A percentile compares a stretch with the other conserved stretches of the same genome.
phyloP scores from a whole-genome alignment of 2,888 invertebrate genomes.

The Acleris cristana region DNA sequence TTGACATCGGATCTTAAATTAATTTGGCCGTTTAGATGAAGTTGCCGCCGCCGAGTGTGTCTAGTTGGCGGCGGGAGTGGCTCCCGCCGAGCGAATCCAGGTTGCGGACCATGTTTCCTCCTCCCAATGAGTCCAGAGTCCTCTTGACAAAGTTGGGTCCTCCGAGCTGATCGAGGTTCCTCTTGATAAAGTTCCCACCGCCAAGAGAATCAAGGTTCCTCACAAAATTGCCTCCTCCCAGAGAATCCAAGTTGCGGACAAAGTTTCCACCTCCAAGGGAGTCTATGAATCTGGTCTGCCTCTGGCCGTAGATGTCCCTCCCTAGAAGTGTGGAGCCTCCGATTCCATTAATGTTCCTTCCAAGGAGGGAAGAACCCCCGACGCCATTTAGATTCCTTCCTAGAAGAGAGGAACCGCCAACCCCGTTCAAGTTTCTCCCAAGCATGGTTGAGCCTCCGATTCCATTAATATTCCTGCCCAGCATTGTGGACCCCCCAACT shows the following conservation, averaged over 20 bases:
- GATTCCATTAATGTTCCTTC: slow-evolving; percentile 42
- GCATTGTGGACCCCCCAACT: slow-evolving; percentile 49
- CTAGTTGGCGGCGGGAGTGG: slow-evolving; percentile 73
- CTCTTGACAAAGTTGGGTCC: slow-evolving; percentile 74
- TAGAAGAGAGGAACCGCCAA: slow-evolving; percentile 37
- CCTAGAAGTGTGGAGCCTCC: slow-evolving; percentile 46
- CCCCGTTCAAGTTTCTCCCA: slow-evolving; percentile 38
- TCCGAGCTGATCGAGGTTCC: slow-evolving; percentile 71
- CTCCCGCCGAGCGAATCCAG: slow-evolving; percentile 80
- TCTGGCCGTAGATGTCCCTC: slow-evolving; percentile 43
- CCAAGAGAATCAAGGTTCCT: slow-evolving; percentile 70
- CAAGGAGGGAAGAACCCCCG: slow-evolving; percentile 54
- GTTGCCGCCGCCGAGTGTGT: slow-evolving; percentile 71
- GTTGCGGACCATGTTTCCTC: slow-evolving; percentile 72
- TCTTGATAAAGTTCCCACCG: slow-evolving; percentile 72
- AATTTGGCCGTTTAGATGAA: slow-evolving; percentile 54
- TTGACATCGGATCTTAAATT: slow-evolving; percentile 13
- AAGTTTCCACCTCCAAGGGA: slow-evolving; percentile 70
- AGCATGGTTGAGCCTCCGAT: slow-evolving; percentile 37
- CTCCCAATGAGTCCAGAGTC: slow-evolving; percentile 71
- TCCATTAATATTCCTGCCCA: slow-evolving; percentile 55
- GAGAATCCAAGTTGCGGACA: slow-evolving; percentile 68
- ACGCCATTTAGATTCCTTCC: slow-evolving; percentile 42
- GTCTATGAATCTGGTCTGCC: slow-evolving; percentile 51
- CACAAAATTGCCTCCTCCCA: slow-evolving; percentile 75